phyloP scores from a whole-genome alignment of 2,888 invertebrate genomes.

The Acronicta aceris region DNA sequence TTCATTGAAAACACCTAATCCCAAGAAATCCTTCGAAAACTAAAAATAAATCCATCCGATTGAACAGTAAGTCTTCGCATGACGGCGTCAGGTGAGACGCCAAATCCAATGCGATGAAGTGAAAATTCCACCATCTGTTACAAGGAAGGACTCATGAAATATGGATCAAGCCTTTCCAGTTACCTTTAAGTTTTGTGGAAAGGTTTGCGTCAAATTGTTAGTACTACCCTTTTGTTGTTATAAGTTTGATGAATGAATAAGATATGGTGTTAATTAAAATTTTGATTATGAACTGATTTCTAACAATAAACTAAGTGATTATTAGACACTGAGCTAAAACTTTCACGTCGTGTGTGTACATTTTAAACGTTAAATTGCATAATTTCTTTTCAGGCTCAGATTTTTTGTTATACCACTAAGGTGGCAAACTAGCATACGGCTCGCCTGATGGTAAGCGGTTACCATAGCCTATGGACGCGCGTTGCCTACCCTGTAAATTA shows the following conservation, averaged over 20 bases:
- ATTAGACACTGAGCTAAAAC: too few relatives aligned
- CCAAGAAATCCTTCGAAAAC: not conserved
- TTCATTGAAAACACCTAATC: too few relatives aligned
- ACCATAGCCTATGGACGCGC: too few relatives aligned
- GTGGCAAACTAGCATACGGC: too few relatives aligned
- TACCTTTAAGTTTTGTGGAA: slow-evolving; percentile 5
- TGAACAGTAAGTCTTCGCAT: slow-evolving; percentile 3
- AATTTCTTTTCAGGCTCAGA: too few relatives aligned
- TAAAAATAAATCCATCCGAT: not conserved
- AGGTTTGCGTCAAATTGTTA: not conserved
- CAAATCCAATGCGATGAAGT: slow-evolving; percentile 66
- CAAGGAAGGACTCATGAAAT: slow-evolving; percentile 64
- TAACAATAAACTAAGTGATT: too few relatives aligned
- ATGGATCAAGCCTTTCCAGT: slow-evolving; percentile 53
- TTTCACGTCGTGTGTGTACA: too few relatives aligned
- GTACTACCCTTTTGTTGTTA: not conserved
- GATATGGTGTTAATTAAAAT: not conserved
- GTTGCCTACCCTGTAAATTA: too few relatives aligned
- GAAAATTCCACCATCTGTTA: slow-evolving; percentile 64
- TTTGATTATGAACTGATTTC: not conserved
- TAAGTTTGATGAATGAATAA: not conserved
- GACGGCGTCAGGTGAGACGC: slow-evolving; percentile 39
- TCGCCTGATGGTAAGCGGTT: too few relatives aligned
- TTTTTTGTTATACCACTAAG: too few relatives aligned
- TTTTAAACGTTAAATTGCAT: too few relatives aligned